These are phyloP conservation scores for Ormyrus nitidulus DNA, from an alignment of 2,888 invertebrate species.

Conservation along the genomic window DNA sequence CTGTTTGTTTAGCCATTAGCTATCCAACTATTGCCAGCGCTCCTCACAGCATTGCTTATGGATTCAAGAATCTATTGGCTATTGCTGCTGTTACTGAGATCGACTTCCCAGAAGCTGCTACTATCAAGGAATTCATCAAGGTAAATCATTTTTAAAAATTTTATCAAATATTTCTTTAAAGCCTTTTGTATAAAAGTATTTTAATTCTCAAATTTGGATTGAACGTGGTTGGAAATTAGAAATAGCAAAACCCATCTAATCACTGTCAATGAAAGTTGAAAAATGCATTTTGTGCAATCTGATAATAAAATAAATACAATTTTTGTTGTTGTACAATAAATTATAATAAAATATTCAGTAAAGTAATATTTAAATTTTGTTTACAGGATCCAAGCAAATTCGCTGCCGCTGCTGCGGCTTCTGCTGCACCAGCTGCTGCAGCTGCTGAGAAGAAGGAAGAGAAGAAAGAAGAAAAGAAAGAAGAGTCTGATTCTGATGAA, in stretches of 20 bases:
- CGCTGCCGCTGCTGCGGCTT: constrained; percentile 81
- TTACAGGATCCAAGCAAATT: constrained; percentile 96
- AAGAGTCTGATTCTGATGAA: constrained; percentile 88
- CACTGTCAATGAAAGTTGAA: constrained; percentile 63
- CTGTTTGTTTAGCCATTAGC: constrained; percentile 93
- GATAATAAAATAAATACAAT: constrained; percentile 54
- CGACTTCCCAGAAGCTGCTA: constrained; percentile 94
- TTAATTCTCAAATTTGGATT: too few relatives aligned
- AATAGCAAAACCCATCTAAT: constrained; percentile 77
- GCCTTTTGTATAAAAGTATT: too few relatives aligned
- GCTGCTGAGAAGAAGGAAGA: constrained; percentile 85
- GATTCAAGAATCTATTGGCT: constrained; percentile 98
- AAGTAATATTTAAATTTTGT: constrained; percentile 4
- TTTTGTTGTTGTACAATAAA: background rate
- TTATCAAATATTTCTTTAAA: background rate
- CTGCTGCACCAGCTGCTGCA: constrained; percentile 80
- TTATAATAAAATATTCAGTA: constrained; percentile 8
- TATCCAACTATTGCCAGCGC: constrained; percentile 98
- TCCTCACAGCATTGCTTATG: constrained; percentile 98
- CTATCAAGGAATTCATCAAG: constrained; percentile 94
- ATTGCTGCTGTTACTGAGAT: constrained; percentile 97
- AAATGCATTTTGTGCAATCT: constrained; percentile 64
- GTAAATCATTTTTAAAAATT: constrained; percentile 71
- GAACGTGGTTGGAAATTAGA: constrained; percentile 72
- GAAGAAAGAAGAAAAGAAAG: constrained; percentile 82